phyloP scores from a whole-genome alignment of 2,888 invertebrate species.

The Odontomyia ornata region DNA sequence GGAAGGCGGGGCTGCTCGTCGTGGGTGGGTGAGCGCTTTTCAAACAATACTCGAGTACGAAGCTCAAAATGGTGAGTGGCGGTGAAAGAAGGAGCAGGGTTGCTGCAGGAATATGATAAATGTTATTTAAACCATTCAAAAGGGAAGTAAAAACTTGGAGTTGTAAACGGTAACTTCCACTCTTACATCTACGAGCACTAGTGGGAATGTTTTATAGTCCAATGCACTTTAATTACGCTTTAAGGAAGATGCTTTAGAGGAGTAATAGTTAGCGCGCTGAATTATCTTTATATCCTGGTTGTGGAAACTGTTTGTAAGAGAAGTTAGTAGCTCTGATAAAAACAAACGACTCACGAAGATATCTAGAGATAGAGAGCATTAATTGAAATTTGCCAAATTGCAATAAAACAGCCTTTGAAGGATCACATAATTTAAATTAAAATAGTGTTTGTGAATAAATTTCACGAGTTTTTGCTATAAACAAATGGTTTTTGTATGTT shows the following conservation, averaged over 20 bases:
- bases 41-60: too few species aligned
- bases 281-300: background rate
- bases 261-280: background rate
- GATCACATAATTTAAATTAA: too few species aligned
- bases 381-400: too few species aligned
- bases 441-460: too few species aligned
- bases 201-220: background rate
- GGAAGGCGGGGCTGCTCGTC: background rate
- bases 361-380: background rate
- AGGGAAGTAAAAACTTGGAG: background rate
- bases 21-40: too few species aligned
- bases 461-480: too few species aligned
- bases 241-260: background rate
- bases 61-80: too few species aligned
- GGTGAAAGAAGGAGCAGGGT: too few species aligned
- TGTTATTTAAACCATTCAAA: background rate
- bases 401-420: too few species aligned
- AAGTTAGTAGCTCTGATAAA: background rate
- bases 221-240: slow-evolving; percentile 16
- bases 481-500: too few species aligned
- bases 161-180: background rate
- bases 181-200: background rate
- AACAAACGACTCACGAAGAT: background rate
- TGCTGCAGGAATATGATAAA: slow-evolving; percentile 8
- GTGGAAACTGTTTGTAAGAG: background rate